Conservation (phyloP, 2,113 vertebrate species). For the Rana temporaria region DNA sequence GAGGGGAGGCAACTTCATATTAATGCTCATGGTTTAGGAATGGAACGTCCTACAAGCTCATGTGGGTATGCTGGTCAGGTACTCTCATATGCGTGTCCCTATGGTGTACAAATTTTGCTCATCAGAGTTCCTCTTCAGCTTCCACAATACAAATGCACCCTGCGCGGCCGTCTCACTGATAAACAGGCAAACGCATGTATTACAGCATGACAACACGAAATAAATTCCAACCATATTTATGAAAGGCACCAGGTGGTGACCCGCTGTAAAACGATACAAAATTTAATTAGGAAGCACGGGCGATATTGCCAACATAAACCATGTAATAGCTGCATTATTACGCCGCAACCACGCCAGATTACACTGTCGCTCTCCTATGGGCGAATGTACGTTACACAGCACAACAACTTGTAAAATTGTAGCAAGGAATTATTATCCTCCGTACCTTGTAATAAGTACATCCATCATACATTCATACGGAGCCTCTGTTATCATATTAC, state of each 20-base stretch:
- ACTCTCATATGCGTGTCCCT: no score
- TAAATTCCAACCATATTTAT: not conserved
- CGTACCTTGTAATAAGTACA: slow-evolving; percentile 76
- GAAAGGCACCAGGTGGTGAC: slow-evolving; percentile 12
- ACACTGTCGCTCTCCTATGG: slow-evolving; percentile 68
- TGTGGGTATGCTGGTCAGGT: no score
- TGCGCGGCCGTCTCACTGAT: no score
- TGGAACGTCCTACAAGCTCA: no score
- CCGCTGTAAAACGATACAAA: not conserved
- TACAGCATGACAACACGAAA: no score
- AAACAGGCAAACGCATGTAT: no score
- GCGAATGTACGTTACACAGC: slow-evolving; percentile 71
- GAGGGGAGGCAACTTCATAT: no score
- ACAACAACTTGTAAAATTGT: slow-evolving; percentile 74
- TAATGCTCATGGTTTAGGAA: no score
- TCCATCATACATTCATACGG: slow-evolving; percentile 78
- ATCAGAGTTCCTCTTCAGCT: no score
- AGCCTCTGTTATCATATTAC: slow-evolving; percentile 80
- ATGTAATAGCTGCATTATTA: slow-evolving; percentile 11
- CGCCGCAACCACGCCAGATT: slow-evolving; percentile 7
- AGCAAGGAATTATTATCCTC: slow-evolving; percentile 75
- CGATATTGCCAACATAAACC: not conserved
- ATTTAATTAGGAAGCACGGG: not conserved
- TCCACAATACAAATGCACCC: not conserved
- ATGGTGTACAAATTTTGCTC: no score